phyloP scores from a whole-genome alignment of 2,797 vertebrate genomes.

The Acanthopagrus latus region DNA sequence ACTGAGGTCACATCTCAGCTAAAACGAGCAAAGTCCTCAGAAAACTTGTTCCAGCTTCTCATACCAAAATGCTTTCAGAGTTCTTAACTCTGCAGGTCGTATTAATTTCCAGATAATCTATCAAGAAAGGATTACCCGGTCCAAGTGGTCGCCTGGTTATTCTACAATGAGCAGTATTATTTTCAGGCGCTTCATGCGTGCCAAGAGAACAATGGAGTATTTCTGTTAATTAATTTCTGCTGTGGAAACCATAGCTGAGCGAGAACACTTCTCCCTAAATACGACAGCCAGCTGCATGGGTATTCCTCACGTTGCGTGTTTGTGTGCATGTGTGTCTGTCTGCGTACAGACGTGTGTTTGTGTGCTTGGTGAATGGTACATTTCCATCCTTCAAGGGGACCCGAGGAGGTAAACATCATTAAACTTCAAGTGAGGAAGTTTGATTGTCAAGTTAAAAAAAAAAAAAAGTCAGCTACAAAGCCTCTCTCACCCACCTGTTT shows the following conservation, averaged over 20 bases:
- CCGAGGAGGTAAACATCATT: conserved; percentile 61
- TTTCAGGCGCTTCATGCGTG: conserved; percentile 12
- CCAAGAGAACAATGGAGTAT: neutral
- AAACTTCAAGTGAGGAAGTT: conserved; percentile 51
- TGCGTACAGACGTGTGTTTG: conserved; percentile 13
- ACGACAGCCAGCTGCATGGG: conserved; percentile 32
- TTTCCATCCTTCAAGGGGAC: conserved; percentile 56
- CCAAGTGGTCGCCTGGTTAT: neutral
- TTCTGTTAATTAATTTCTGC: conserved; percentile 33
- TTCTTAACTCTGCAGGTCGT: neutral
- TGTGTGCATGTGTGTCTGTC: conserved; percentile 13
- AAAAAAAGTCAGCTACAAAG: conserved; percentile 65
- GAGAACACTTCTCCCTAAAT: conserved; percentile 11
- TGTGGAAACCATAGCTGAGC: conserved; percentile 11
- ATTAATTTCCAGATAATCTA: neutral
- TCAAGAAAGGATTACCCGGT: neutral
- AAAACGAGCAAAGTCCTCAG: neutral
- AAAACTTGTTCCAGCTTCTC: neutral
- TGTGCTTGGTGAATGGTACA: conserved; percentile 29
- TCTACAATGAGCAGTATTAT: neutral
- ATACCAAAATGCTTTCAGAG: neutral
- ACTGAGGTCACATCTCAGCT: neutral
- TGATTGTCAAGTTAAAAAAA: conserved; percentile 70
- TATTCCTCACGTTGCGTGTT: conserved; percentile 17
- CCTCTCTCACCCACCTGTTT: conserved; percentile 77